Conservation (phyloP, 2,888 invertebrate species). For the Mesoligia furuncula region DNA sequence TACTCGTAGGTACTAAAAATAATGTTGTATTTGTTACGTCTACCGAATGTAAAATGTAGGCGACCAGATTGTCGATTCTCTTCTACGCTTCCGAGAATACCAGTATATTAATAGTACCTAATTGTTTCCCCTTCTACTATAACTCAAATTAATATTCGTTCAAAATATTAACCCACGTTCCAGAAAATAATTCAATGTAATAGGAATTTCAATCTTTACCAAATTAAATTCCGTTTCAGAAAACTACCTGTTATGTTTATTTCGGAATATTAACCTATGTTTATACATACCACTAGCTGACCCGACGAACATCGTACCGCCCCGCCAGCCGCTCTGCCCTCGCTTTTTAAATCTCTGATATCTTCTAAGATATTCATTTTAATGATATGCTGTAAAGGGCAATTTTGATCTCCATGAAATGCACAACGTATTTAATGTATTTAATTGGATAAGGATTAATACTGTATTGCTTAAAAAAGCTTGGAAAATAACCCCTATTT, state of each 20-base stretch:
- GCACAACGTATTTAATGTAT: too few species aligned
- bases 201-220: conserved; percentile 46
- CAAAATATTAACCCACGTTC: conserved; percentile 50
- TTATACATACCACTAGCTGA: not conserved
- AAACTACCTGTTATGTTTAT: conserved; percentile 6
- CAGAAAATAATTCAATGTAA: conserved; percentile 50
- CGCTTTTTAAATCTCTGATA: too few species aligned
- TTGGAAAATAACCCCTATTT: too few species aligned
- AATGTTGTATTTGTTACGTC: not conserved
- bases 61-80: conserved; percentile 18
- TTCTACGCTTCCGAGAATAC: conserved; percentile 11
- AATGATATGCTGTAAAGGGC: too few species aligned
- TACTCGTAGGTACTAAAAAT: too few species aligned
- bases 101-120: conserved; percentile 43
- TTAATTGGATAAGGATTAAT: too few species aligned
- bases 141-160: conserved; percentile 54
- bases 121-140: conserved; percentile 52
- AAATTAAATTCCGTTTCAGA: conserved; percentile 28
- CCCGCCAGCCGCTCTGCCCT: too few species aligned
- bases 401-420: too few species aligned
- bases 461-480: too few species aligned
- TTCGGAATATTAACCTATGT: not conserved
- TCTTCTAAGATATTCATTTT: too few species aligned
- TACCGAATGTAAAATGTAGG: conserved; percentile 1
- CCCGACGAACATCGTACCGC: too few species aligned